Base-by-base conservation (phyloP, 2,113 vertebrate species). In the Chlorodrepanis virens region DNA sequence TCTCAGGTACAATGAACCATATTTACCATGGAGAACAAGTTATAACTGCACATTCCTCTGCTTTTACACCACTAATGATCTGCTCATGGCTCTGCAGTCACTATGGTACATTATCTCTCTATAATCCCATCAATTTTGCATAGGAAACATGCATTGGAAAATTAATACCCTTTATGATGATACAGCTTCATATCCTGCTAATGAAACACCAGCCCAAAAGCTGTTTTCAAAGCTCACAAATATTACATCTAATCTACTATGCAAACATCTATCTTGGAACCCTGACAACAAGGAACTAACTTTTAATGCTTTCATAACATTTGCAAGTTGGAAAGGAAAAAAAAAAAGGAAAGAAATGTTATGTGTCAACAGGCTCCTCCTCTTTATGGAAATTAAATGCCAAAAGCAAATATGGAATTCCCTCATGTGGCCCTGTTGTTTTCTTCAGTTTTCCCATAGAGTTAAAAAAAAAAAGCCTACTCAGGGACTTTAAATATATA, bases 351-450 rank as follows among this genome's bases (percentile, higher is more conserved):
- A 28, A 91, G 7, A 86, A 88, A 35, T 23, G 21, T 59, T 88
- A 75, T 94, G 91, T 9, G 1, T 80, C 90, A 90, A 89, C 78
- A 77, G 54, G 57, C 91, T 71, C 67, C 87, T 95, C 88, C 75
- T 88, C 64, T 93, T 91, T 50, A 85, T 79, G 87, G 79, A 89
- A 85, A 90, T 49, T 80, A 86, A 80, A 80, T 33, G 78, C 65
- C 86, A 93, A 93, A 96, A 96, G 84, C 88, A 93, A 61, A 83
- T 42, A 53, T 8, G 87, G 95, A 91, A 91, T 88, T 95, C 89
- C 91, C 86, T 95, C 94, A 94, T 40, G 10, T 76, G 81, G 74
- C 35, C 45, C 61, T 53, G 90, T 57, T 76, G 92, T 74, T 72
- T 89, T 67, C 63, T 81, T 85, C 75, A 28, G 50, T 37, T 89